Percentiles rank a stretch among this genome's conserved stretches.
Evolutionary conservation across 2,113 vertebrate species (phyloP).

Genomic region (Spea bombifrons): DNA sequence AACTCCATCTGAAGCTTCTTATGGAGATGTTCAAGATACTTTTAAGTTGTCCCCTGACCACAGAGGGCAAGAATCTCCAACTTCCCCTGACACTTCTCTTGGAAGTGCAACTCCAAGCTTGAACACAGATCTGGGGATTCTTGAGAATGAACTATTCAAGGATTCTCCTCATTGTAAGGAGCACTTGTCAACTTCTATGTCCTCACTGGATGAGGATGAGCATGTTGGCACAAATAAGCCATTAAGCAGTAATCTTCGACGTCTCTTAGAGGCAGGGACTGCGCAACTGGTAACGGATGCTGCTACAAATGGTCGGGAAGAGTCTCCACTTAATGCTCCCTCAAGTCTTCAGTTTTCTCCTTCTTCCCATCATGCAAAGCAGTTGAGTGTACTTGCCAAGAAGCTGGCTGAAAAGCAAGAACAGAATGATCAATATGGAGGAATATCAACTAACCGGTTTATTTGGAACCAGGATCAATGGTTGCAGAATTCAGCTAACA

Average conservation of each 20-base stretch:
- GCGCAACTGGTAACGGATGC: slow-evolving; percentile 80
- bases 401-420: slow-evolving; percentile 87
- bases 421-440: slow-evolving; percentile 72
- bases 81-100: slow-evolving; percentile 84
- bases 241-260: slow-evolving; percentile 90
- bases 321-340: slow-evolving; percentile 76
- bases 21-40: slow-evolving; percentile 91
- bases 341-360: slow-evolving; percentile 82
- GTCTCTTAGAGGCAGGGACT: slow-evolving; percentile 91
- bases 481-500: slow-evolving; percentile 76
- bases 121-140: slow-evolving; percentile 81
- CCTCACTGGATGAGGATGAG: slow-evolving; percentile 85
- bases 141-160: slow-evolving; percentile 71
- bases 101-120: slow-evolving; percentile 89
- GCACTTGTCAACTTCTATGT: slow-evolving; percentile 84
- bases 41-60: slow-evolving; percentile 79
- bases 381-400: slow-evolving; percentile 92
- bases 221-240: slow-evolving; percentile 82
- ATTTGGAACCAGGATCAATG: slow-evolving; percentile 95
- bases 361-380: slow-evolving; percentile 90
- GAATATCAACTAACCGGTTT: slow-evolving; percentile 72
- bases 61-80: slow-evolving; percentile 76
- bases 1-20: slow-evolving; percentile 91
- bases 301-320: slow-evolving; percentile 72
- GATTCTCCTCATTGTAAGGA: slow-evolving; percentile 77